phyloP scores from a whole-genome alignment of 2,888 invertebrate species.

The Aspidiotus destructor region DNA sequence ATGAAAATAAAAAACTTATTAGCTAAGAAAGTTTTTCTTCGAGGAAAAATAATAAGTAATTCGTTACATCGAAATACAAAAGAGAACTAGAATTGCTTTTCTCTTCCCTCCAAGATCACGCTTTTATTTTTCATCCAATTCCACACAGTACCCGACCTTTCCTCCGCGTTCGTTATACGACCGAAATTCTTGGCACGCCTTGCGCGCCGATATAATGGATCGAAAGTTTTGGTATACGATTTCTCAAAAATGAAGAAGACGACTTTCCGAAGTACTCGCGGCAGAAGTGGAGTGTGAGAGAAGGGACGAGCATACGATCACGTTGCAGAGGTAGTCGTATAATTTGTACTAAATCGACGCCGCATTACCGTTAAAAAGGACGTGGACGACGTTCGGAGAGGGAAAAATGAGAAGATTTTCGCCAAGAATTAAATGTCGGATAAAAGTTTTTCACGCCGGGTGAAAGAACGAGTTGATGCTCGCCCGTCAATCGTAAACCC shows the following conservation, averaged over 20 bases:
- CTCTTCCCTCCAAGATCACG: neutral
- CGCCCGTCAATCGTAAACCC: neutral
- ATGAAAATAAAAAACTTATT: neutral
- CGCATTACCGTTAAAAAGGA: neutral
- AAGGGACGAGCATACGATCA: neutral
- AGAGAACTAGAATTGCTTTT: neutral
- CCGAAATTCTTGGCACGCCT: neutral
- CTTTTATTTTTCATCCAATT: too few species aligned
- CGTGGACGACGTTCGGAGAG: too few species aligned
- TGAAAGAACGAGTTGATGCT: neutral
- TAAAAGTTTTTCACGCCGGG: neutral
- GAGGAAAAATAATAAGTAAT: neutral
- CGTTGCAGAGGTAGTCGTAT: neutral
- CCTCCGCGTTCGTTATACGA: neutral
- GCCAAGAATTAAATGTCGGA: slow-evolving; percentile 1
- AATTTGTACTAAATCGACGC: slow-evolving; percentile 2
- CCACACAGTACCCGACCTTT: neutral
- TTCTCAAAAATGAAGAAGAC: neutral
- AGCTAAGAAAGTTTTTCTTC: neutral
- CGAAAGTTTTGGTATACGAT: neutral
- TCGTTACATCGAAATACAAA: slow-evolving; percentile 3
- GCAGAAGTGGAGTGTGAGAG: neutral
- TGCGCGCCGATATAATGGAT: slow-evolving; percentile 4
- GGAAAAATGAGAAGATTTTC: neutral
- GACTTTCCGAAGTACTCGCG: neutral